Evolutionary conservation across 1,140 invertebrate genomes (phyloP), one percentile per base, ranked within the genome.

Genomic region (Heliothis subflexa): DNA sequence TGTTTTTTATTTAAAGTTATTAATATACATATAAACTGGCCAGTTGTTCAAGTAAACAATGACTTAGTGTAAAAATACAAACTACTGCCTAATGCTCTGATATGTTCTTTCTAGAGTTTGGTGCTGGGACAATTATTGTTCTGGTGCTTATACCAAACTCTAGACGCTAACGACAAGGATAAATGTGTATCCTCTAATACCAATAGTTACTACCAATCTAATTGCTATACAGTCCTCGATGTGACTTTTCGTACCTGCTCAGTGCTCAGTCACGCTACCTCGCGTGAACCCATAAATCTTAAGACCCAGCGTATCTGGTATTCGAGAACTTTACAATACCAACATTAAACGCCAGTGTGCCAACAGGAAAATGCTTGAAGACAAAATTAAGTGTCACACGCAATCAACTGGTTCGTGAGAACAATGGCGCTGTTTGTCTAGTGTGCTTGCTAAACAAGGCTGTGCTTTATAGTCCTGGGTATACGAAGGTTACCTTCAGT

Each of bases 231-330:
- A 28, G 33, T 47, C 13, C 16, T 16, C 10, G 10, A 64, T 64
- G n/a, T 18, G 28, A 33, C 45, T 45, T 64, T 64, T 64, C 33
- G n/a, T 64, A 45, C 61, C n/a, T 64, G 7, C 28, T 64, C 40
- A 14, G 33, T 64, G 7, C 28, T 64, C 40, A 14, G 33, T 64
- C 61, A 64, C 33, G 61, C 7, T 64, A 64, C 13, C 1, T 16
- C 61, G 14, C 33, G 5, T 5, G 3, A 33, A 14, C 14, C 1
- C 14, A 21, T 21, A 59, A 28, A 13, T 59, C 21, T 55, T 18
- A 12, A 21, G 2, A 55, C 16, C 9, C 16, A 21, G 18, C 54
- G 21, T 25, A 28, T 25, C 33, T 40, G 0, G 33, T 40, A 40
- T 40, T 40, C 21, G 13, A 59, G 25, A 11, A 3, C 11, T 59